A percentile compares a stretch with the other conserved stretches of the same genome.
These are phyloP conservation scores for Ancistrus triradiatus DNA, from an alignment of 2,113 vertebrate genomes.

Conservation along the genomic window DNA sequence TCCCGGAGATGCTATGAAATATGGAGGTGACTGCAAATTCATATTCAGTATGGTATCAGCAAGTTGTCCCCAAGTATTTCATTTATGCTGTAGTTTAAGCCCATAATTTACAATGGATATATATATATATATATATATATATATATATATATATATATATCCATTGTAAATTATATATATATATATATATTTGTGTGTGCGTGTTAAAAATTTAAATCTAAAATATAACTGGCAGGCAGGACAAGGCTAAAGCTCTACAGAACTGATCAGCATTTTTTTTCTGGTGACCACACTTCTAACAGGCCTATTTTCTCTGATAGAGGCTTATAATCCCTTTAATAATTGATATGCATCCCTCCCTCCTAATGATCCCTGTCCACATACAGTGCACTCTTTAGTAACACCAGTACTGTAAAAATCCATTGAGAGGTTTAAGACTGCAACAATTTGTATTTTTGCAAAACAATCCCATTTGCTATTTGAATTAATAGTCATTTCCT, in stretches of 20 bases:
- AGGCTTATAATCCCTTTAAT: slow-evolving; percentile 17
- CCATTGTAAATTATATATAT: too few species aligned
- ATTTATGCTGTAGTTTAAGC: too few species aligned
- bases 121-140: too few species aligned
- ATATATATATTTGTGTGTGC: too few species aligned
- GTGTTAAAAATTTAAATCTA: background rate
- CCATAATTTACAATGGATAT: too few species aligned
- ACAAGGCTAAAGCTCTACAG: background rate
- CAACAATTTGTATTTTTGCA: background rate
- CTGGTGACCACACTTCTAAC: background rate
- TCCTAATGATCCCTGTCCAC: slow-evolving; percentile 4
- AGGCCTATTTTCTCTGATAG: slow-evolving; percentile 8
- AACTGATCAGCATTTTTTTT: background rate
- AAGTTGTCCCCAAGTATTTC: too few species aligned
- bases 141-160: too few species aligned
- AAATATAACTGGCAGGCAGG: background rate
- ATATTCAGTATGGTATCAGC: slow-evolving; percentile 8
- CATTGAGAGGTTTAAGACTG: slow-evolving; percentile 2
- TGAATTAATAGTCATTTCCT: background rate
- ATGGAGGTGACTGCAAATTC: too few species aligned
- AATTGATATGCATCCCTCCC: slow-evolving; percentile 8
- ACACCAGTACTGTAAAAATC: background rate
- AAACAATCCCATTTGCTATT: background rate
- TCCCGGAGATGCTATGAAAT: background rate
- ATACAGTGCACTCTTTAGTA: background rate